phyloP scores from a whole-genome alignment of 2,797 vertebrate genomes.

The Microtus californicus region DNA sequence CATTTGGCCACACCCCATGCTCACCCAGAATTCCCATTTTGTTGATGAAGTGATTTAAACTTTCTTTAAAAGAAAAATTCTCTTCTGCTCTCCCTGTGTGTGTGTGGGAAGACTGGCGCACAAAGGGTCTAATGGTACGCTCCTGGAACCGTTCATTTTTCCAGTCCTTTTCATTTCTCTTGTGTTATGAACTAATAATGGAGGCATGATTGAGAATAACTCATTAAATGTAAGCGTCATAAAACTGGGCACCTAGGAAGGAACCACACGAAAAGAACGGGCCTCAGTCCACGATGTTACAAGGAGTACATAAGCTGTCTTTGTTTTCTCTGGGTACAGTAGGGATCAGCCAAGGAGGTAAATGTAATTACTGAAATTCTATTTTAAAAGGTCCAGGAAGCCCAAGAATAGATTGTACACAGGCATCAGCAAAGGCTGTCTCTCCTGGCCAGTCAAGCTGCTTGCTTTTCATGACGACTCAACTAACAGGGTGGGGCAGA shows the following conservation, averaged over 20 bases:
- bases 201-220: conserved; percentile 67
- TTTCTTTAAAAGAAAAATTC: conserved; percentile 33
- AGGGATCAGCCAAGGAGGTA: conserved; percentile 69
- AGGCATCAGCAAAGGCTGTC: conserved; percentile 28
- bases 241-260: conserved; percentile 57
- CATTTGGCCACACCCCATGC: neutral
- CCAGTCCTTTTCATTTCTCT: conserved; percentile 84
- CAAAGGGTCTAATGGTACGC: neutral
- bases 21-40: neutral
- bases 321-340: conserved; percentile 75
- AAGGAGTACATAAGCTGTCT: conserved; percentile 73
- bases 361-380: conserved; percentile 81
- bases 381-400: conserved; percentile 78
- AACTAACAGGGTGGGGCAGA: neutral
- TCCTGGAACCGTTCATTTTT: conserved; percentile 67
- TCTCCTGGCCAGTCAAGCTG: neutral
- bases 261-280: conserved; percentile 48
- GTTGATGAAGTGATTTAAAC: neutral
- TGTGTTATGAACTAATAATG: conserved; percentile 84
- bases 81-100: neutral
- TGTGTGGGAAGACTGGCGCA: conserved; percentile 56
- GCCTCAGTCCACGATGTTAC: conserved; percentile 62
- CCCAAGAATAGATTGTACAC: neutral
- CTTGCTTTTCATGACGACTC: neutral
- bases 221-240: conserved; percentile 78